Evolutionary conservation across 2,797 vertebrate genomes (phyloP).

Genomic region (Tamandua tetradactyla): DNA sequence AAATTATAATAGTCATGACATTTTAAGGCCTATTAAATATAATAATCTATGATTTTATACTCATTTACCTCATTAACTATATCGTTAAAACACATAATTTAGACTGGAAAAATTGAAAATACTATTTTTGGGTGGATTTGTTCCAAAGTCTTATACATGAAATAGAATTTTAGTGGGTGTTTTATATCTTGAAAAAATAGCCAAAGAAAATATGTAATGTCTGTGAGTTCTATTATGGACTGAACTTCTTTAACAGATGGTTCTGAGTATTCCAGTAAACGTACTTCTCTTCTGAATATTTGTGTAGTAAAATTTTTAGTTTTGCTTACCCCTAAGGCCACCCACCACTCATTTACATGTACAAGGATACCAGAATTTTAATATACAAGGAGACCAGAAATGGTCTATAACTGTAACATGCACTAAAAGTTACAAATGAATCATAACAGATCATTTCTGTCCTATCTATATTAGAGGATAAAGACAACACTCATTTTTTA

Average conservation of each 20-base stretch:
- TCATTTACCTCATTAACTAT: conserved; percentile 42
- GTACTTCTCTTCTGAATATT: conserved; percentile 43
- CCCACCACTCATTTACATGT: neutral
- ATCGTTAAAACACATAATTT: conserved; percentile 46
- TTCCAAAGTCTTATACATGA: conserved; percentile 20
- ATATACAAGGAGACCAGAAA: neutral
- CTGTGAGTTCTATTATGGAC: conserved; percentile 24
- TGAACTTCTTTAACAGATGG: conserved; percentile 43
- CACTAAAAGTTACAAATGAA: conserved; percentile 38
- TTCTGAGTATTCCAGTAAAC: conserved; percentile 8
- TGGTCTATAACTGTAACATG: neutral
- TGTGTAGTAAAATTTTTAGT: conserved; percentile 37
- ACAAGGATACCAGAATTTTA: no score
- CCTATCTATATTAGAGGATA: neutral
- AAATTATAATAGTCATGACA: conserved; percentile 4
- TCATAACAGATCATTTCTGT: conserved; percentile 24
- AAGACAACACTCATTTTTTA: conserved; percentile 35
- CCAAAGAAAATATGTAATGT: conserved; percentile 34
- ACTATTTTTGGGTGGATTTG: conserved; percentile 32
- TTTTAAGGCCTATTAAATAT: conserved; percentile 56
- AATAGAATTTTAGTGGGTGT: conserved; percentile 47
- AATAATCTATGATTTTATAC: neutral
- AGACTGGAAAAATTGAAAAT: conserved; percentile 47
- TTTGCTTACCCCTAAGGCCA: neutral
- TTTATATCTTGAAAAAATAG: conserved; percentile 17